Conservation (phyloP, 2,113 vertebrate genomes). For the Bagarius yarrelli region DNA sequence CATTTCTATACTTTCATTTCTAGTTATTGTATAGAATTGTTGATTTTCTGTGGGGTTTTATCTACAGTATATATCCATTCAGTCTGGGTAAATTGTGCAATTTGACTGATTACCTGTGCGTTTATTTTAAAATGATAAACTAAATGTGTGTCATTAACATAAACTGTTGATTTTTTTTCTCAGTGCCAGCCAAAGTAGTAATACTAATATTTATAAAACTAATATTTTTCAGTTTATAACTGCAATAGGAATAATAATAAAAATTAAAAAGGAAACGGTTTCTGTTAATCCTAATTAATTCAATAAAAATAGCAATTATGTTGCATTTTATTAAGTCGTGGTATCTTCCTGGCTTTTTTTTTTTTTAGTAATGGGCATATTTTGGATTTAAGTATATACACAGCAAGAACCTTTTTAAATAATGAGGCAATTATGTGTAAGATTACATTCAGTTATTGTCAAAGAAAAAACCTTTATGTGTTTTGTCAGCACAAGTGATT, state of each 20-base stretch:
- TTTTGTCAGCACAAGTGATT: not conserved
- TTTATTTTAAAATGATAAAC: not conserved
- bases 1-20: too few species aligned
- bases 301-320: not conserved
- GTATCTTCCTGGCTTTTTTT: not conserved
- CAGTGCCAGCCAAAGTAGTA: not conserved
- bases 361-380: not conserved
- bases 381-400: not conserved
- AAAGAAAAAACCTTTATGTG: not conserved
- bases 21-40: too few species aligned
- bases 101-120: not conserved
- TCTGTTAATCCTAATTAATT: slow-evolving; percentile 6
- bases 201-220: too few species aligned
- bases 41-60: not conserved
- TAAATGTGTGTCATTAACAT: not conserved
- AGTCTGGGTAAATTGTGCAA: not conserved
- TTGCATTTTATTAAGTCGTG: not conserved
- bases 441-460: slow-evolving; percentile 26
- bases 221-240: slow-evolving; percentile 16
- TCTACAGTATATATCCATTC: not conserved
- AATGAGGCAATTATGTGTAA: slow-evolving; percentile 12
- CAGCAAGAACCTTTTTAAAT: not conserved
- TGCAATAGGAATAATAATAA: slow-evolving; percentile 2
- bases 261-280: not conserved
- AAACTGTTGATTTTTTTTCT: not conserved